These are phyloP conservation scores for Chirona hameri DNA, from an alignment of 2,888 invertebrate species.

Conservation along the genomic window DNA sequence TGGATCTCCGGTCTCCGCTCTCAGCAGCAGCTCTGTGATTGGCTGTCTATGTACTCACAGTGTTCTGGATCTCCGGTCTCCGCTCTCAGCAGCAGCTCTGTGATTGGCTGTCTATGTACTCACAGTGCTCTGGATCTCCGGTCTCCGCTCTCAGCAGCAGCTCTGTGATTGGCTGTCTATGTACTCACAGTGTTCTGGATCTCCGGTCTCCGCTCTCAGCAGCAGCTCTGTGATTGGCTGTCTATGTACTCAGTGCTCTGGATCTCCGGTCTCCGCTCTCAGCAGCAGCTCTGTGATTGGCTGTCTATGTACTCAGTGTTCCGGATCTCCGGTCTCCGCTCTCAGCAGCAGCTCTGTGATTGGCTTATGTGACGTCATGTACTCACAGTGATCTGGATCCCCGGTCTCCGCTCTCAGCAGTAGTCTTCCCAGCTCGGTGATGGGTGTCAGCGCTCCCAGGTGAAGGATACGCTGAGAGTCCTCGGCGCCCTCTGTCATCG, in stretches of 20 bases:
- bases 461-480: not conserved
- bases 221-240: no score
- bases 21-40: no score
- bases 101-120: no score
- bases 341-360: no score
- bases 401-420: slow-evolving; percentile 36
- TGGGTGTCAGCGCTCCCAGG: not conserved
- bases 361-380: no score
- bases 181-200: slow-evolving; percentile 28
- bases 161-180: no score
- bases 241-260: no score
- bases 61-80: slow-evolving; percentile 40
- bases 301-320: no score
- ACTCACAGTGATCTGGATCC: slow-evolving; percentile 39
- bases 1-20: no score
- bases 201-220: slow-evolving; percentile 31
- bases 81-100: slow-evolving; percentile 34
- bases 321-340: no score
- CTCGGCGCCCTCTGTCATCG: not conserved
- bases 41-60: not conserved
- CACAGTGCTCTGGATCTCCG: no score
- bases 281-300: slow-evolving; percentile 33
- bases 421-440: slow-evolving; percentile 8
- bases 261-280: slow-evolving; percentile 39
- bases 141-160: no score